phyloP scores from a whole-genome alignment of 2,797 vertebrate species.

The Girardinus metallicus region DNA sequence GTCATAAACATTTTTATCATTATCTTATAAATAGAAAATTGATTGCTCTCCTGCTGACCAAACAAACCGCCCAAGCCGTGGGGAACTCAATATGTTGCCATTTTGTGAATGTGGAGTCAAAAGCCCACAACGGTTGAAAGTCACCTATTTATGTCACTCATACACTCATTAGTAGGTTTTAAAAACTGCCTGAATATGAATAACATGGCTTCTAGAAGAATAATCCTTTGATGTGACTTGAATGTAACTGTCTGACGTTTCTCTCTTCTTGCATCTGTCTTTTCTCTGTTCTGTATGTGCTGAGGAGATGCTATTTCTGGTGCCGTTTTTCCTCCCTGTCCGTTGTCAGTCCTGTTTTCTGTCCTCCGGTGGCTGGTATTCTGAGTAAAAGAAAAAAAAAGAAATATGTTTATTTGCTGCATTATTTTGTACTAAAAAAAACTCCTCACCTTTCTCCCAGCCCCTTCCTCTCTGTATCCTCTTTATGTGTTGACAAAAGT shows the following conservation, averaged over 20 bases:
- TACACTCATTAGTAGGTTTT: conserved; percentile 51
- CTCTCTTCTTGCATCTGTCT: conserved; percentile 77
- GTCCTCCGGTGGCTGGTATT: conserved; percentile 81
- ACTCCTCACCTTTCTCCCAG: conserved; percentile 58
- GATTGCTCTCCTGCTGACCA: conserved; percentile 63
- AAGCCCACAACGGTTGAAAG: conserved; percentile 25
- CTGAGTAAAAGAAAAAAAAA: conserved; percentile 32
- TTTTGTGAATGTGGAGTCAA: conserved; percentile 26
- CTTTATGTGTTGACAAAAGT: conserved; percentile 76
- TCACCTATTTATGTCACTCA: conserved; percentile 41
- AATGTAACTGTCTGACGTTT: conserved; percentile 83
- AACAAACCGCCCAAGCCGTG: conserved; percentile 62
- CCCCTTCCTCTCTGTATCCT: conserved; percentile 52
- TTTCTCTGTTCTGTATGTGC: conserved; percentile 76
- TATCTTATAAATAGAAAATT: conserved; percentile 34
- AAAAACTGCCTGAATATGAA: conserved; percentile 75
- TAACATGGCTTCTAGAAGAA: conserved; percentile 54
- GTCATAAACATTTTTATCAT: conserved; percentile 26
- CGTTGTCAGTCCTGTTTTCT: conserved; percentile 81
- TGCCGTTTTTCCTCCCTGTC: conserved; percentile 66
- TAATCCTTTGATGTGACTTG: conserved; percentile 84
- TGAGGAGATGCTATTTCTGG: conserved; percentile 69
- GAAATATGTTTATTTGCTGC: conserved; percentile 72
- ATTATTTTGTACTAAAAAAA: conserved; percentile 81
- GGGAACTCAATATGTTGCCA: conserved; percentile 43